Evolutionary conservation across 1,140 invertebrate genomes (phyloP), one percentile per base, ranked within the genome.

Genomic region (Dysdera silvatica): DNA sequence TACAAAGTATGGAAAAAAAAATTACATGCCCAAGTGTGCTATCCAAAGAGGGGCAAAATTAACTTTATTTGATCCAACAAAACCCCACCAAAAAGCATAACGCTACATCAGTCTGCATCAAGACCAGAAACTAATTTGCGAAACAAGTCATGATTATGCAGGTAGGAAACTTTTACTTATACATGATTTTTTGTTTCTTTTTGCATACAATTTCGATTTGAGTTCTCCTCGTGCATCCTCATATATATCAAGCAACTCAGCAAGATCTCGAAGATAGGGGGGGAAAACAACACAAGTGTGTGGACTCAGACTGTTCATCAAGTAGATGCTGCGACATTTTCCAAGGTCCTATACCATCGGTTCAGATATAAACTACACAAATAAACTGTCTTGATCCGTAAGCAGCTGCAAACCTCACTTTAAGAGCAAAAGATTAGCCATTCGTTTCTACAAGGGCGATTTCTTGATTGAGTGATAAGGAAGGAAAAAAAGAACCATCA

Each of bases 131-230:
- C n/a, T n/a, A n/a, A n/a, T n/a, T n/a, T n/a, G n/a, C n/a, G 35
- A 37, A 12, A 37, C 12, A 12, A 37, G 35, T n/a, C 12, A 37
- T n/a, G n/a, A 37, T 37, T 18, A 51, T 58, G 62, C 62, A 56
- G 55, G 56, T 59, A 59, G 62, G 62, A 65, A 65, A 65, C 56
- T 59, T 65, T 65, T 59, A 58, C 56, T 65, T 37, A 54, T 53
- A 65, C 62, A 65, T 57, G 60, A 61, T 54, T 45, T 61, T 58
- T n/a, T n/a, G n/a, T 59, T 51, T 37, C 31, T 35, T 51, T 41
- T 65, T 52, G 55, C 52, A 55, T 62, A 33, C 61, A 57, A 32
- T 54, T 41, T 55, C n/a, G 43, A 56, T 56, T 56, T 56, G 51
- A 52, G 57, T 49, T 63, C 61, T 51, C 54, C 40, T 35, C 54